These are phyloP conservation scores for Gerosis bhagava DNA, from an alignment of 2,888 invertebrate genomes.

Conservation along the genomic window DNA sequence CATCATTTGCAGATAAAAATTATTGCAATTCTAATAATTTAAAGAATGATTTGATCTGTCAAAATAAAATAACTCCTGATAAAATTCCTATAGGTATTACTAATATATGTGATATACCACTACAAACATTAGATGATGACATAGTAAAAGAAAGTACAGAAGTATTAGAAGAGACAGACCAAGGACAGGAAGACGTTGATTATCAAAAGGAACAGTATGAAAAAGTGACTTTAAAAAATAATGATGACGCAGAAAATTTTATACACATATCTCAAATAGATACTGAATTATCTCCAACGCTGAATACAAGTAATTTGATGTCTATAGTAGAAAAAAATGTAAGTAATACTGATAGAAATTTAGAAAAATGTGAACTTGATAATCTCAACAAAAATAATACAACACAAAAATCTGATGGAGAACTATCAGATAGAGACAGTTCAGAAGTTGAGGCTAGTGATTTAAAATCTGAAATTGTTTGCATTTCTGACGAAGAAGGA, in stretches of 20 bases:
- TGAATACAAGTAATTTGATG: too few relatives aligned
- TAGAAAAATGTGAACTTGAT: too few relatives aligned
- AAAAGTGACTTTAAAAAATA: too few relatives aligned
- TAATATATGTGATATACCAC: constrained; percentile 1
- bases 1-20: too few relatives aligned
- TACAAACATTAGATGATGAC: background rate
- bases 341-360: too few relatives aligned
- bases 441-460: constrained; percentile 61
- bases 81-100: background rate
- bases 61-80: background rate
- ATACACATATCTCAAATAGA: too few relatives aligned
- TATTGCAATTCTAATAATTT: too few relatives aligned
- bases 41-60: too few relatives aligned
- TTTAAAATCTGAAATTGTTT: constrained; percentile 71
- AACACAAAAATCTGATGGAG: constrained; percentile 59
- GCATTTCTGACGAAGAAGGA: constrained; percentile 76
- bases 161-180: background rate
- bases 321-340: too few relatives aligned
- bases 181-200: background rate
- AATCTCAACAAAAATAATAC: constrained; percentile 25
- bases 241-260: too few relatives aligned
- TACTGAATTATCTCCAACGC: too few relatives aligned
- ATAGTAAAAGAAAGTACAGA: background rate
- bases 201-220: too few relatives aligned
- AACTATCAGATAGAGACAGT: constrained; percentile 55